phyloP scores from a whole-genome alignment of 2,888 invertebrate species.

The Drosophila paucipuncta region DNA sequence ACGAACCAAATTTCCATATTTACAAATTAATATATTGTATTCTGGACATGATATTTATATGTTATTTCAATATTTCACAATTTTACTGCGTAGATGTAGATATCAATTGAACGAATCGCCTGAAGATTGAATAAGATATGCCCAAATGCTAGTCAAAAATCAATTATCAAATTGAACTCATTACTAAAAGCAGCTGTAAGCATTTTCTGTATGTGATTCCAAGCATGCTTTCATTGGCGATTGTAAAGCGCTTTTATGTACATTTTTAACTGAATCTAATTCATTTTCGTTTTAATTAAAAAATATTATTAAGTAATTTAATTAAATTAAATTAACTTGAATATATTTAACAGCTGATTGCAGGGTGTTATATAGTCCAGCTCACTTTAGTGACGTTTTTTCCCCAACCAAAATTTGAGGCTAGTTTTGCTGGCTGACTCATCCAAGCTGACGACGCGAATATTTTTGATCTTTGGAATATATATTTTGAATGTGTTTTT shows the following conservation, averaged over 20 bases:
- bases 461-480: neutral
- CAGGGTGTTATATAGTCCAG: neutral
- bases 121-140: neutral
- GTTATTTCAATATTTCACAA: neutral
- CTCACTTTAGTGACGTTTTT: conserved; percentile 1
- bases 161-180: neutral
- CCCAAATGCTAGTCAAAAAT: neutral
- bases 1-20: neutral
- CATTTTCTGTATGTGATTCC: neutral
- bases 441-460: conserved; percentile 49
- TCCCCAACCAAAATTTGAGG: conserved; percentile 27
- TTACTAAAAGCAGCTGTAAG: too few species aligned
- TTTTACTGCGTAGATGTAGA: neutral
- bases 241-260: neutral
- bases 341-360: neutral
- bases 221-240: neutral
- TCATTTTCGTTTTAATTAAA: neutral
- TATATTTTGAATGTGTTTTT: conserved; percentile 2
- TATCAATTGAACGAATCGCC: neutral
- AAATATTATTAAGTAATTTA: neutral
- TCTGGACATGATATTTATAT: neutral
- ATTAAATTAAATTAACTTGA: neutral
- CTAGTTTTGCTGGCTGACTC: conserved; percentile 63
- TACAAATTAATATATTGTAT: neutral
- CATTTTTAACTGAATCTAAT: neutral